These are phyloP conservation scores for Odocoileus virginianus DNA, from an alignment of 2,113 vertebrate genomes.

Conservation along the genomic window DNA sequence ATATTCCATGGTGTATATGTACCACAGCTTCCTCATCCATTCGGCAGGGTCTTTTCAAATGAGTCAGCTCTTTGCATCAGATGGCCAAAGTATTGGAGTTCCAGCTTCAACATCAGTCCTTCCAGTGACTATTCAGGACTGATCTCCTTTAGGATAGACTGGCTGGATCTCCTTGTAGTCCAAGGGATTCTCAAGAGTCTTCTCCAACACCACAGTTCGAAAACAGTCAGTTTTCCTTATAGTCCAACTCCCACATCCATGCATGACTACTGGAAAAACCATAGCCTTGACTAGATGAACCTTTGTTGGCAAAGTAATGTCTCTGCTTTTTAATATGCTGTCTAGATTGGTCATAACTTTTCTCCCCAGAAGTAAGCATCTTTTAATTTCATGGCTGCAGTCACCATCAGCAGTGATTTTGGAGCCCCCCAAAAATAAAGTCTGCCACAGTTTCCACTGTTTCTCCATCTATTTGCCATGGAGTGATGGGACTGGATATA, in stretches of 20 bases:
- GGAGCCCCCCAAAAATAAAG: neutral
- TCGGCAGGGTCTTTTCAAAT: neutral
- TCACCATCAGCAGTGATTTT: neutral
- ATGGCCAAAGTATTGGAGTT: neutral
- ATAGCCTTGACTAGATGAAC: neutral
- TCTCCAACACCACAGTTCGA: neutral
- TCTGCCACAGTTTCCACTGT: neutral
- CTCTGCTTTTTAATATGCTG: neutral
- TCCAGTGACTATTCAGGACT: neutral
- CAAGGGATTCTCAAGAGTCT: neutral
- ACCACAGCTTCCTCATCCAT: no score
- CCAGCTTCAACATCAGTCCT: neutral
- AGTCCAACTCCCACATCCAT: neutral
- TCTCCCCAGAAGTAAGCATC: neutral
- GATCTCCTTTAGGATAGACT: neutral
- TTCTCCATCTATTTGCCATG: neutral
- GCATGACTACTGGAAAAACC: neutral
- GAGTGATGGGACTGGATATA: neutral
- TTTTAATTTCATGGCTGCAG: neutral
- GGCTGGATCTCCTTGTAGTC: neutral
- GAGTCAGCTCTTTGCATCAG: neutral
- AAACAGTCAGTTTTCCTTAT: neutral
- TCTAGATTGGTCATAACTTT: neutral
- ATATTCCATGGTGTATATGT: no score
- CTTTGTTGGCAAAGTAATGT: neutral